Conservation (phyloP, 2,113 vertebrate genomes). For the Proteles cristata region DNA sequence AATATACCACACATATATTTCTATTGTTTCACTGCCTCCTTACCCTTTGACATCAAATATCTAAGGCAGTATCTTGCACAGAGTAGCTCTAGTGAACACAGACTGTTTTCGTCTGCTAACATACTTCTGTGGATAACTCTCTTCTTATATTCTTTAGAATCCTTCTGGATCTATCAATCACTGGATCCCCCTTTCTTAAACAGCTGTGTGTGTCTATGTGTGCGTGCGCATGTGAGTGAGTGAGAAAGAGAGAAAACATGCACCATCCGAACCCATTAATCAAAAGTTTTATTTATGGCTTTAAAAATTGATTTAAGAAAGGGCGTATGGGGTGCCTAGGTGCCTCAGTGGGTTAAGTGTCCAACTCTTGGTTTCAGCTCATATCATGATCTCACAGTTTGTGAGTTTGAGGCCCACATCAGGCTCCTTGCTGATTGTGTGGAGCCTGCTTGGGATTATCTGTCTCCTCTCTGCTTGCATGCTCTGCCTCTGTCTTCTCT, state of each 20-base stretch:
- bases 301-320: neutral
- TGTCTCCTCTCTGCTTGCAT: too few relatives aligned
- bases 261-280: neutral
- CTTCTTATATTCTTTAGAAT: neutral
- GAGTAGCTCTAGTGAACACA: neutral
- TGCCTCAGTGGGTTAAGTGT: too few relatives aligned
- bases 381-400: too few relatives aligned
- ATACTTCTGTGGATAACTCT: neutral
- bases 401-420: too few relatives aligned
- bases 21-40: neutral
- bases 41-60: neutral
- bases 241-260: neutral
- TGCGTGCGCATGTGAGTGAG: neutral
- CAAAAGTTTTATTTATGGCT: neutral
- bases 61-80: neutral
- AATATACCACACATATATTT: neutral
- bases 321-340: neutral
- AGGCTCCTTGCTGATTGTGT: too few relatives aligned
- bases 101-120: neutral
- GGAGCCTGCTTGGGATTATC: too few relatives aligned
- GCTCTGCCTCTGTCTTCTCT: too few relatives aligned
- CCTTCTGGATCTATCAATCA: neutral
- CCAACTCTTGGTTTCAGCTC: too few relatives aligned
- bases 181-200: neutral
- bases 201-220: neutral